A percentile compares a stretch with the other conserved stretches of the same genome.
Evolutionary conservation across 2,113 vertebrate genomes (phyloP).

Genomic region (Papio anubis): DNA sequence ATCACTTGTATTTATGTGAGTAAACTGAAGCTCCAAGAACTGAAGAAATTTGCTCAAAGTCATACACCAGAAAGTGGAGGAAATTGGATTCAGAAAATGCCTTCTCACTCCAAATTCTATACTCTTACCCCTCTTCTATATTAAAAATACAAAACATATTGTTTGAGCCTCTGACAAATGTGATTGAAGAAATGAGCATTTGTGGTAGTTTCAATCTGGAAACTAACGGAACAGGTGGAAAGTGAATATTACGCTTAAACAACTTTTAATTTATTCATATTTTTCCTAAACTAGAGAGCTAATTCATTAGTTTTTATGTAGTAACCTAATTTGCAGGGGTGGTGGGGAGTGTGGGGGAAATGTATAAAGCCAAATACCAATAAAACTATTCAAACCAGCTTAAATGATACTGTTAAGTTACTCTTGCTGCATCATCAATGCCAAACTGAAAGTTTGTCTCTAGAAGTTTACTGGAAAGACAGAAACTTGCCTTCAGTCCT

Average conservation of each 20-base stretch:
- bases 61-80: background rate
- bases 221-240: background rate
- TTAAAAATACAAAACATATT: background rate
- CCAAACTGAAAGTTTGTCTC: background rate
- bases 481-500: background rate
- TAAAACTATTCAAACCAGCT: background rate
- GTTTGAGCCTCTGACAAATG: background rate
- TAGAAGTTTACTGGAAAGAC: background rate
- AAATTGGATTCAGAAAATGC: background rate
- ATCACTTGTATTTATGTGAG: background rate
- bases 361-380: background rate
- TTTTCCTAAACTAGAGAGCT: background rate
- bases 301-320: background rate
- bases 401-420: background rate
- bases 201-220: background rate
- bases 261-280: background rate
- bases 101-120: background rate
- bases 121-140: background rate
- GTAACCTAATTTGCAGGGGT: too few relatives aligned
- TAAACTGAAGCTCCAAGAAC: background rate
- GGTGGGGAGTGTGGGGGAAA: background rate
- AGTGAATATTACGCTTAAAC: background rate
- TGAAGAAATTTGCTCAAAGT: background rate
- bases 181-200: background rate
- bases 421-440: background rate